phyloP scores from a whole-genome alignment of 1,140 invertebrate species.

The Eurytemora carolleeae region DNA sequence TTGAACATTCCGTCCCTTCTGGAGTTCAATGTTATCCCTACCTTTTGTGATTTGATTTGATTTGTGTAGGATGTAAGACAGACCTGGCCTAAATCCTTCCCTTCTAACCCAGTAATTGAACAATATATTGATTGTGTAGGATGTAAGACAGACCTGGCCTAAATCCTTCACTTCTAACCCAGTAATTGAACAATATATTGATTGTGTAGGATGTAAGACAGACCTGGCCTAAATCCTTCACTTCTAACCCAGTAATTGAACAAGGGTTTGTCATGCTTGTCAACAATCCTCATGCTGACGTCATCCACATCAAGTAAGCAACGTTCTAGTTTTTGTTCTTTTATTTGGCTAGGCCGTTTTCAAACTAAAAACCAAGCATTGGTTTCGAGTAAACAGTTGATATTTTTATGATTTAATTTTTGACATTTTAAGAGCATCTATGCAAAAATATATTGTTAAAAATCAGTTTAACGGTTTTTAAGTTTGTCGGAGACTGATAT shows the following conservation, averaged over 20 bases:
- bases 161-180: slow-evolving; percentile 29
- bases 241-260: slow-evolving; percentile 35
- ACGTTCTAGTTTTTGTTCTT: too few species aligned
- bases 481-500: too few species aligned
- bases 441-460: too few species aligned
- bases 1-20: too few species aligned
- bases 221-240: slow-evolving; percentile 20
- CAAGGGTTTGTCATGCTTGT: slow-evolving; percentile 72
- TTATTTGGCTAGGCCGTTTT: too few species aligned
- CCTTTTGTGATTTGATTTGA: too few species aligned
- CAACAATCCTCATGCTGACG: slow-evolving; percentile 64
- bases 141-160: slow-evolving; percentile 9
- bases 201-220: neutral
- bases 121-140: slow-evolving; percentile 67
- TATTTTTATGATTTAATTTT: too few species aligned
- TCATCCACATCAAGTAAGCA: slow-evolving; percentile 21
- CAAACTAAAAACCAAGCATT: too few species aligned
- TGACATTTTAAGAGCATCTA: too few species aligned
- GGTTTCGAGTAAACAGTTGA: too few species aligned
- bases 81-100: slow-evolving; percentile 20
- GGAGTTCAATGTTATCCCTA: too few species aligned
- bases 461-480: too few species aligned
- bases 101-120: slow-evolving; percentile 35
- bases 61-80: neutral
- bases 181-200: slow-evolving; percentile 37